Conservation (phyloP, 2,888 invertebrate genomes). For the Caenorhabditis sp. region DNA sequence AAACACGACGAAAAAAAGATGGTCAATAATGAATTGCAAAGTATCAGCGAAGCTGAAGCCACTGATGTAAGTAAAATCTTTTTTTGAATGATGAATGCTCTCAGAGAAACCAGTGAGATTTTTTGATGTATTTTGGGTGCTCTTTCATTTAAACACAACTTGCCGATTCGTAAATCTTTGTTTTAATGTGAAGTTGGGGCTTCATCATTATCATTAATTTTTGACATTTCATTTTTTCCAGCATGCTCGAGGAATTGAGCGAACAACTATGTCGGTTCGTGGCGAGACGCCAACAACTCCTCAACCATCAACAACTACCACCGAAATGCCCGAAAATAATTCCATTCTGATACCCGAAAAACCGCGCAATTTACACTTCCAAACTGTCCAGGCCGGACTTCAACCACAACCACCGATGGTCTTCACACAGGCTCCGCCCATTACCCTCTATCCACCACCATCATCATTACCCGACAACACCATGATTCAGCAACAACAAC, state of each 20-base stretch:
- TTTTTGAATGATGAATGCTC: not conserved
- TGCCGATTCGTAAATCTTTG: no score
- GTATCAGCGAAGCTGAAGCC: conserved; percentile 40
- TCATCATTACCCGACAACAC: conserved; percentile 6
- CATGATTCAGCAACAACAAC: conserved; percentile 23
- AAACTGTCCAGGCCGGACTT: conserved; percentile 36
- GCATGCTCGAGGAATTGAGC: conserved; percentile 44
- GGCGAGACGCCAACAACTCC: not conserved
- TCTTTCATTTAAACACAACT: no score
- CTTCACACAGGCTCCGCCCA: conserved; percentile 34
- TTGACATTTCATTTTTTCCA: no score
- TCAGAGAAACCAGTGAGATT: not conserved
- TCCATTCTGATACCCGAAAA: conserved; percentile 26
- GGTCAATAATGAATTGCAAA: conserved; percentile 31
- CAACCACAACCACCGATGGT: conserved; percentile 38
- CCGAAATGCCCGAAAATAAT: conserved; percentile 36
- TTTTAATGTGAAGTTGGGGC: no score
- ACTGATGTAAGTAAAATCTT: conserved; percentile 26
- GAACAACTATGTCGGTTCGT: conserved; percentile 44
- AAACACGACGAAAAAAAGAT: conserved; percentile 53
- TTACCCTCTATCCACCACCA: conserved; percentile 19
- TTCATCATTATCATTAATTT: no score
- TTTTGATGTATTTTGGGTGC: no score
- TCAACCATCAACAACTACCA: conserved; percentile 7
- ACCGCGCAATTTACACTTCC: conserved; percentile 5